Conservation (phyloP, 2,888 invertebrate genomes). For the Furcula furcula region DNA sequence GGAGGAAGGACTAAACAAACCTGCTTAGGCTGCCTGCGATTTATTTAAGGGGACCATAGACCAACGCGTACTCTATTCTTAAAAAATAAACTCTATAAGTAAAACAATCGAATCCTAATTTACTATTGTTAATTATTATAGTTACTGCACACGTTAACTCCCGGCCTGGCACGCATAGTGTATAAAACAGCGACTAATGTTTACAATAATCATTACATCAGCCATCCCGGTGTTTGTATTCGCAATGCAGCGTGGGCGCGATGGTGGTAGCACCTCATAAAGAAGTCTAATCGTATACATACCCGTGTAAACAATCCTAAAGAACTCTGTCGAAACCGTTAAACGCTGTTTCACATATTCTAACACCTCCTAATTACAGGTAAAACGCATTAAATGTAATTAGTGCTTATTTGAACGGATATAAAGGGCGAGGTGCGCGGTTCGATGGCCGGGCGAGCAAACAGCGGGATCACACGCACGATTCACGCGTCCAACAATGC, state of each 20-base stretch:
- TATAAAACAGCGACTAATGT: conserved; percentile 50
- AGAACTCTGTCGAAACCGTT: conserved; percentile 58
- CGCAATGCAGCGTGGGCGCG: conserved; percentile 54
- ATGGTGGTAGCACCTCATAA: conserved; percentile 61
- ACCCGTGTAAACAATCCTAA: conserved; percentile 58
- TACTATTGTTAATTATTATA: conserved; percentile 18
- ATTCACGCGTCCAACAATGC: conserved; percentile 50
- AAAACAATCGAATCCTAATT: too few species aligned
- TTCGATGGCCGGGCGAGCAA: conserved; percentile 59
- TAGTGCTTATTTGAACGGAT: conserved; percentile 72
- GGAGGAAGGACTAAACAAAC: too few species aligned
- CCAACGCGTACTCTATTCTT: too few species aligned
- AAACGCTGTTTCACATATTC: conserved; percentile 69
- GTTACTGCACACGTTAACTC: conserved; percentile 19
- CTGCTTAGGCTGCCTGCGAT: too few species aligned
- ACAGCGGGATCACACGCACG: conserved; percentile 48
- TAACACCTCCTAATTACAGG: conserved; percentile 78
- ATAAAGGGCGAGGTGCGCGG: conserved; percentile 49
- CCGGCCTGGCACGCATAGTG: conserved; percentile 28
- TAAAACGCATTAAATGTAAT: conserved; percentile 76
- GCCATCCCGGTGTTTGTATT: conserved; percentile 57
- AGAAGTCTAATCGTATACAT: conserved; percentile 59
- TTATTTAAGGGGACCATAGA: too few species aligned
- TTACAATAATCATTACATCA: conserved; percentile 61
- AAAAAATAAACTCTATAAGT: too few species aligned